These are phyloP conservation scores for Prionace glauca DNA, from an alignment of 2,797 vertebrate genomes.

Conservation along the genomic window DNA sequence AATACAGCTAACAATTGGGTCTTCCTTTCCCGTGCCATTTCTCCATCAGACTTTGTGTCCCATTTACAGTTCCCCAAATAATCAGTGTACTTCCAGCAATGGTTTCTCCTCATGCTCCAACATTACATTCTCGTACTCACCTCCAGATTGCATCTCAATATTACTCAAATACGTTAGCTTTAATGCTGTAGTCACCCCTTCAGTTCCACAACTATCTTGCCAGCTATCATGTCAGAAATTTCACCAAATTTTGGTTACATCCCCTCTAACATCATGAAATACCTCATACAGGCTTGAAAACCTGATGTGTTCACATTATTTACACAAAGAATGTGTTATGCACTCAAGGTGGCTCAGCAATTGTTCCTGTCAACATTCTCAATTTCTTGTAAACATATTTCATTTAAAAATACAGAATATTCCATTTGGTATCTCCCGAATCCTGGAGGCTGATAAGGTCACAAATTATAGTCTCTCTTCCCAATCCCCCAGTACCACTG, in stretches of 20 bases:
- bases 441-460: background rate
- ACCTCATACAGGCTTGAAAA: background rate
- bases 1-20: too few species aligned
- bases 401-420: background rate
- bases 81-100: background rate
- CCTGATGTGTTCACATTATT: background rate
- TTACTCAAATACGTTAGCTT: background rate
- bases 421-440: background rate
- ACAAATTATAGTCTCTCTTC: too few species aligned
- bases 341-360: background rate
- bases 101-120: background rate
- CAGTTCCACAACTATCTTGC: background rate
- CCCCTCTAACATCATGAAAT: background rate
- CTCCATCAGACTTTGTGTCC: background rate
- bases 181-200: background rate
- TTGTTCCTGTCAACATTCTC: background rate
- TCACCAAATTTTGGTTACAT: background rate
- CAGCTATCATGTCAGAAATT: background rate
- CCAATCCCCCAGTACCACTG: too few species aligned
- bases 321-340: background rate
- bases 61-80: background rate
- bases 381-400: background rate
- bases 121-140: background rate
- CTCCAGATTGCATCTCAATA: background rate
- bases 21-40: too few species aligned